Evolutionary conservation across 2,113 vertebrate genomes (phyloP), one percentile per base, ranked within the genome.

Genomic region (Hydrolagus affinis): DNA sequence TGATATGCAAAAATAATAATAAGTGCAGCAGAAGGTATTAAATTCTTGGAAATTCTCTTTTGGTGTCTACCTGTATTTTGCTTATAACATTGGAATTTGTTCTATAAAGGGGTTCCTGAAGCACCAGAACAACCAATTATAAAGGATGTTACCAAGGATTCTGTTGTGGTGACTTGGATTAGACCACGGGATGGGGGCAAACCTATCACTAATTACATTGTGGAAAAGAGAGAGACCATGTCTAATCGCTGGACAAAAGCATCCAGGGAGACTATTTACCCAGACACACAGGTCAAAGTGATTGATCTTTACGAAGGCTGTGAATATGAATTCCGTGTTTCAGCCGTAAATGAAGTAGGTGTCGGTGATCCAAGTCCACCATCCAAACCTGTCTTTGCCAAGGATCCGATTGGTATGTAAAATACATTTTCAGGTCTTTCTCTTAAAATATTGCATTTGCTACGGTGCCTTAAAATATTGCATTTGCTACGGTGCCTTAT

Each of bases 321-420:
- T 89, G 90, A 98, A 86, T 99, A 98, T 88, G 97, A 99, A 92
- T 99, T 99, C 91, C 94, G 98, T 86, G 98, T 98, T 86, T 95
- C 93, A 91, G 98, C 98, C 91, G 95, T 98, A 91, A 99, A 99
- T 70, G 97, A 99, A 94, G 92, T 99, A 85, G 98, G 98, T 4
- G 87, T 93, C 85, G 96, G 98, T 91, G 97, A 99, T 85, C 96
- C 96, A 87, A 99, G 98, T 86, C 94, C 91, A 85, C 97, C 98
- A 85, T 98, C 97, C 72, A 96, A 96, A 90, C 97, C 97, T 86
- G 86, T 99, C 87, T 94, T 98, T 0, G 97, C 98, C 86, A 98
- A 94, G 92, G 97, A 99, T 92, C 98, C 97, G 87, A 95, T 99
- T 0, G 95, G 98, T 99, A 93, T 89, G 92, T 88, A 86, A 85